Evolutionary conservation across 2,888 invertebrate genomes (phyloP), one percentile per base, ranked within the genome.

Genomic region (Chloroclysta siterata): DNA sequence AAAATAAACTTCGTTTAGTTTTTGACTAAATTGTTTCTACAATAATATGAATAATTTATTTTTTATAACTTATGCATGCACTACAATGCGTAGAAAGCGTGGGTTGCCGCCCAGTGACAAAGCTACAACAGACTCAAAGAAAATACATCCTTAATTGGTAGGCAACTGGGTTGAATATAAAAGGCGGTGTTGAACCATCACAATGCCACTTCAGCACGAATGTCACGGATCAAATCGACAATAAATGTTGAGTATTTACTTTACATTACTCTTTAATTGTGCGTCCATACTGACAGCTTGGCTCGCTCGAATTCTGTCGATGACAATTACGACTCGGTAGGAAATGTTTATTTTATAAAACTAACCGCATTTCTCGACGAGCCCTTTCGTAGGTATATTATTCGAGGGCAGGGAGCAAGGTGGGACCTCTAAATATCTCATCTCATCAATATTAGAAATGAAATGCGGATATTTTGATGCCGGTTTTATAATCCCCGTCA

Each of bases 181-280:
- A 22, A 15, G 59, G 54, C 29, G 65, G 39, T 60, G 8, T 69
- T 76, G 15, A 55, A 13, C 15, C 55, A 64, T 65, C 71, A 58
- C 69, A 69, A 72, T 75, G 67, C 74, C 74, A 75, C 78, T 77
- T 77, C 75, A 82, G 74, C 72, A 80, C 79, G 76, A 84, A 86
- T 87, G 87, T 85, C 88, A 87, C 77, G 84, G 85, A 88, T 89
- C 84, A 85, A 89, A 87, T 86, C 81, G 85, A 85, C 89, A 86
- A 85, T 87, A 87, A 84, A 83, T 80, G 79, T 85, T 79, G 79
- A 89, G 89, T 91, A 89, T 91, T 91, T 91, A 89, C 87, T 89
- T 90, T 86, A 85, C 81, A 89, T 89, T 88, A 89, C 87, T 84
- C 84, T 82, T 87, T 87, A 88, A 90, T 89, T 86, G 86, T 87